Percentiles rank a stretch among this genome's conserved stretches.
Conservation (phyloP, 2,797 vertebrate species). For the Chelon auratus region DNA sequence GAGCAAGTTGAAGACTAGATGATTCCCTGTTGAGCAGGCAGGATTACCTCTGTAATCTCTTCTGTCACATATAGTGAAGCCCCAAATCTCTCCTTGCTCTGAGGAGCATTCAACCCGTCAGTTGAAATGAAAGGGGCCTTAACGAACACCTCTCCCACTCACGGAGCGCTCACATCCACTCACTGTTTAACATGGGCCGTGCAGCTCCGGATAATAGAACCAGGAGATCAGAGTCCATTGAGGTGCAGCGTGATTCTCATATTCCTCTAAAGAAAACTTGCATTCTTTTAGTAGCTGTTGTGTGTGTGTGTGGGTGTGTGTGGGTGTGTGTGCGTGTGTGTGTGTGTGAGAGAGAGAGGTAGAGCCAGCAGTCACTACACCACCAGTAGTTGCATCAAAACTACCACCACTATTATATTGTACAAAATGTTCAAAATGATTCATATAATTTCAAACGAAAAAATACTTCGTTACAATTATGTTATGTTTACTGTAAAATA, state of each 20-base stretch:
- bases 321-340: slow-evolving; percentile 3
- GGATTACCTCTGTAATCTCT: slow-evolving; percentile 91
- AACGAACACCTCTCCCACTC: slow-evolving; percentile 80
- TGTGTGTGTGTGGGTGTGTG: slow-evolving; percentile 14
- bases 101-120: slow-evolving; percentile 88
- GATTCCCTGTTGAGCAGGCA: slow-evolving; percentile 84
- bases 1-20: slow-evolving; percentile 81
- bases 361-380: slow-evolving; percentile 2
- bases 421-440: slow-evolving; percentile 20
- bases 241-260: slow-evolving; percentile 58
- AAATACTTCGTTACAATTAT: slow-evolving; percentile 33
- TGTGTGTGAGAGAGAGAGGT: neutral
- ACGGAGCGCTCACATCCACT: slow-evolving; percentile 58
- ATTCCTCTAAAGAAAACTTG: slow-evolving; percentile 65
- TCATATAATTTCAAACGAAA: slow-evolving; percentile 29
- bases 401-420: neutral
- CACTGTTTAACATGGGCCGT: slow-evolving; percentile 79
- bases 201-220: slow-evolving; percentile 67
- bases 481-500: slow-evolving; percentile 46
- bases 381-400: slow-evolving; percentile 23
- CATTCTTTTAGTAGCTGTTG: slow-evolving; percentile 18
- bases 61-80: slow-evolving; percentile 91
- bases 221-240: slow-evolving; percentile 69
- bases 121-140: slow-evolving; percentile 85
- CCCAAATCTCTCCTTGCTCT: slow-evolving; percentile 86